Base-by-base conservation (phyloP, 2,888 invertebrate genomes). In the Drosophila anomelani region DNA sequence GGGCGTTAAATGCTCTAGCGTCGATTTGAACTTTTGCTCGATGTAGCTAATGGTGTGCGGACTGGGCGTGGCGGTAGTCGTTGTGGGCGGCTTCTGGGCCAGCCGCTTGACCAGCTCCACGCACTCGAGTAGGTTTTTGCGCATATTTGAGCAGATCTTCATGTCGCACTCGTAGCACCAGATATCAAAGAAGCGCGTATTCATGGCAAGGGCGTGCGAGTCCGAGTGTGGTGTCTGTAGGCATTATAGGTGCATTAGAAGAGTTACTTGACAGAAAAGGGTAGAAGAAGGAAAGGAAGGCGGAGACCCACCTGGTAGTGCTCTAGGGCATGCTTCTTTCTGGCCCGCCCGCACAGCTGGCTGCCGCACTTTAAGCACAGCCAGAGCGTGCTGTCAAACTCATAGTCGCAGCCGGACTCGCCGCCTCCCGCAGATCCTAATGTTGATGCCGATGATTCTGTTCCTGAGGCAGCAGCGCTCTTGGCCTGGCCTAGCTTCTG, bases 301-400 rank as follows among this genome's bases (percentile, higher is more conserved):
- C 9, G 34, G 13, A 9, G 15, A 15, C 76, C 77, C 63, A 93
- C 93, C 85, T 95, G 93, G 90, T 93, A 96, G 92, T 98, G 98
- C 76, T 95, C 94, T 29, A 95, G 90, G 0, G 96, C 96, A 92
- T 97, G 97, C 80, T 95, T 93, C 85, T 95, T 94, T 57, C 94
- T 93, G 7, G 94, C 93, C 56, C 95, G 93, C 3, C 96, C 96
- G 91, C 97, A 97, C 26, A 95, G 94, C 89, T 96, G 95, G 47
- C 95, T 93, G 4, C 96, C 97, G 92, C 97, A 98, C 77, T 95
- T 95, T 72, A 97, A 93, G 89, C 97, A 98, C 93, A 97, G 94
- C 96, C 96, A 97, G 71, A 96, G 91, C 1, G 93, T 93, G 55
- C 91, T 90, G 78, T 94, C 94, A 54, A 92, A 92, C 77, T 94